phyloP scores from a whole-genome alignment of 2,888 invertebrate genomes.

The Tenthredo livida region DNA sequence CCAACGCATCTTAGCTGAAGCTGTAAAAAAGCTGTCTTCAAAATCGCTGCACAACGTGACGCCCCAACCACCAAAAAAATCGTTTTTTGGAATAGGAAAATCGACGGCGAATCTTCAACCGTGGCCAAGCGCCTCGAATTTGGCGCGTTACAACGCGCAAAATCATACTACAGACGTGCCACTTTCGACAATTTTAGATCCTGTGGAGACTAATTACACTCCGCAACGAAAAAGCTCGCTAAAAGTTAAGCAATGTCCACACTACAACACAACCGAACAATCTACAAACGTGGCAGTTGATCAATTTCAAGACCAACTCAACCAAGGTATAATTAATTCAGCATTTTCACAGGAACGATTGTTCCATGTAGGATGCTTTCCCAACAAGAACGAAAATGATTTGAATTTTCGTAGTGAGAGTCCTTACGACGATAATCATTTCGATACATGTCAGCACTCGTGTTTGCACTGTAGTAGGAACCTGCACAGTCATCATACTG shows the following conservation, averaged over 20 bases:
- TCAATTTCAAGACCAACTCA: not conserved
- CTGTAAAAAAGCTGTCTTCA: constrained; percentile 66
- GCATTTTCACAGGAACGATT: constrained; percentile 65
- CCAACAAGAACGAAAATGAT: not conserved
- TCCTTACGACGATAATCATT: not conserved
- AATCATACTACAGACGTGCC: constrained; percentile 54
- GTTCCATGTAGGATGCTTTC: not conserved
- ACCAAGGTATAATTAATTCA: constrained; percentile 65
- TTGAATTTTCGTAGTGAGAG: constrained; percentile 28
- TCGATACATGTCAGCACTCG: constrained; percentile 7
- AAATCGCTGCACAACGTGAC: constrained; percentile 60
- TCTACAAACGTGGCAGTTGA: constrained; percentile 13
- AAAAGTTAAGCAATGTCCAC: constrained; percentile 54
- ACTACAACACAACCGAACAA: constrained; percentile 43
- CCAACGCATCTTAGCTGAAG: constrained; percentile 63
- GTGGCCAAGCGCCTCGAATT: constrained; percentile 74
- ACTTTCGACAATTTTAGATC: constrained; percentile 49
- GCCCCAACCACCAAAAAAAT: constrained; percentile 66
- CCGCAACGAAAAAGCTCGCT: constrained; percentile 56
- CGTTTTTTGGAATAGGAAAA: constrained; percentile 66
- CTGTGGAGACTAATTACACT: not conserved
- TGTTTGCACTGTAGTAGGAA: constrained; percentile 24
- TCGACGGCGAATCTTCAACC: constrained; percentile 66
- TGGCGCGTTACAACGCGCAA: constrained; percentile 60
- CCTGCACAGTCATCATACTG: not conserved